These are phyloP conservation scores for Notolepis coatsorum DNA, from an alignment of 2,797 vertebrate species.

Conservation along the genomic window DNA sequence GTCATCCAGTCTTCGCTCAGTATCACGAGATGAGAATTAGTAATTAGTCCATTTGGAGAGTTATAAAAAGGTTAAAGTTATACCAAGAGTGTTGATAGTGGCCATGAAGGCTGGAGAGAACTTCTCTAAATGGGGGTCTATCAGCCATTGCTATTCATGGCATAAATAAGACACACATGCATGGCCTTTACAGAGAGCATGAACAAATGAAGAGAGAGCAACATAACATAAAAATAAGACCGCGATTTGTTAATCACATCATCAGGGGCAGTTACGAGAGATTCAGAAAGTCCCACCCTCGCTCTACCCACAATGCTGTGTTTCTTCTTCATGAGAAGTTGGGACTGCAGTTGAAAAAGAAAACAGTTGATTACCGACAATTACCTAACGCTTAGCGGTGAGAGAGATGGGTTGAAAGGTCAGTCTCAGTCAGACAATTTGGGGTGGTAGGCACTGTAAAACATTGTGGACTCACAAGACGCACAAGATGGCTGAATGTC, in stretches of 20 bases:
- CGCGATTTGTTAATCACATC: background rate
- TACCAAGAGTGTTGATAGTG: background rate
- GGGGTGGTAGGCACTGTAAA: too few relatives aligned
- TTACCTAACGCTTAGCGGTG: too few relatives aligned
- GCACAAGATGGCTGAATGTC: background rate
- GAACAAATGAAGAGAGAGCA: background rate
- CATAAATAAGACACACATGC: background rate
- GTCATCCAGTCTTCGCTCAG: background rate
- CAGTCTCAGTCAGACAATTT: too few relatives aligned
- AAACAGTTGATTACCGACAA: background rate
- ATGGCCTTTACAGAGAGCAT: background rate
- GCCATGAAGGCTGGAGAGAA: background rate
- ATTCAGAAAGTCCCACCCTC: background rate
- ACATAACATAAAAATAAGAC: too few relatives aligned
- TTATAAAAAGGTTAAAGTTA: background rate
- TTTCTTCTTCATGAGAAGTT: background rate
- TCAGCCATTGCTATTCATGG: background rate
- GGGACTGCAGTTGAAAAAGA: background rate
- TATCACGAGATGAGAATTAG: background rate
- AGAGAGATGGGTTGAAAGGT: background rate
- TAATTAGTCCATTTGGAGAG: background rate
- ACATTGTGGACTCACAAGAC: background rate
- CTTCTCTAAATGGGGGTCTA: background rate
- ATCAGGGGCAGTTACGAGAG: background rate
- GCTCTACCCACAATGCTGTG: background rate